Evolutionary conservation across 2,797 vertebrate species (phyloP).

Genomic region (Myotis daubentonii): DNA sequence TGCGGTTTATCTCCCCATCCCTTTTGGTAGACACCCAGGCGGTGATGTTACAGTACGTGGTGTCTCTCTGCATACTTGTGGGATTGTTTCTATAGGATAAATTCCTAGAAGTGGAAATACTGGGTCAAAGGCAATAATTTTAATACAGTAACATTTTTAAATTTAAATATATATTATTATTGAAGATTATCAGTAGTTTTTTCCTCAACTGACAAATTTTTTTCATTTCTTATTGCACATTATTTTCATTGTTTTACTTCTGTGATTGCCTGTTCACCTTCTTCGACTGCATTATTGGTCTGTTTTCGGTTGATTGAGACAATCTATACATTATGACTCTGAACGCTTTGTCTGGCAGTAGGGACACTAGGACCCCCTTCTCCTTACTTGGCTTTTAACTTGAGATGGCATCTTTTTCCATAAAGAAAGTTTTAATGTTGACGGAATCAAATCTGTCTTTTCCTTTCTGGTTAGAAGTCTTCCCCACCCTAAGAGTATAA

Average conservation of each 20-base stretch:
- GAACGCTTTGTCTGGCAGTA: neutral
- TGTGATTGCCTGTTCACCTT: neutral
- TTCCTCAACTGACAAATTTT: neutral
- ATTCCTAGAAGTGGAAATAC: neutral
- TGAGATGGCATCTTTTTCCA: neutral
- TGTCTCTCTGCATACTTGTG: neutral
- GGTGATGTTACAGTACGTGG: neutral
- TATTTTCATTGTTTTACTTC: neutral
- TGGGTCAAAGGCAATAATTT: neutral
- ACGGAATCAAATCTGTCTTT: neutral
- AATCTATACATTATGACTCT: neutral
- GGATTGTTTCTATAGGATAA: neutral
- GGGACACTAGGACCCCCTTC: neutral
- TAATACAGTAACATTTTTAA: neutral
- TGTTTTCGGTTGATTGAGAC: neutral
- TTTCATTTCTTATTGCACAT: neutral
- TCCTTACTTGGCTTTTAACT: neutral
- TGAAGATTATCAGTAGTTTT: neutral
- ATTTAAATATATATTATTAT: neutral
- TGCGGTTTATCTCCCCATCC: neutral
- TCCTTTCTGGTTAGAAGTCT: neutral
- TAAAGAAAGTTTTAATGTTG: neutral
- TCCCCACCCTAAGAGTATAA: neutral
- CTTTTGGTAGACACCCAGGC: neutral
- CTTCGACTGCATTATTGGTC: neutral